Evolutionary conservation across 2,113 vertebrate genomes (phyloP).

Genomic region (Neopipo cinnamomea): DNA sequence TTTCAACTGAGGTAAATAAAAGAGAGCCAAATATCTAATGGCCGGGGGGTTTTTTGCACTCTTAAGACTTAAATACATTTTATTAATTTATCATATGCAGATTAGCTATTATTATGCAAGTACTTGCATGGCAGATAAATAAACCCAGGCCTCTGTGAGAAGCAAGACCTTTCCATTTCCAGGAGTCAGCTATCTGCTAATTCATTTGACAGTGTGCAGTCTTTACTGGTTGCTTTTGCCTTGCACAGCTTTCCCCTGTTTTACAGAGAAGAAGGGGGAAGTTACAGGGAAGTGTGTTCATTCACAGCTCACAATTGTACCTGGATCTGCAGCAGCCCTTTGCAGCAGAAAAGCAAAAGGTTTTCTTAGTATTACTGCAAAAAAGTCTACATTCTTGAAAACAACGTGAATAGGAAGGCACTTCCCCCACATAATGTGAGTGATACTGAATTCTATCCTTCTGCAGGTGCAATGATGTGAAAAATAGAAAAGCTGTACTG

Average conservation of each 20-base stretch:
- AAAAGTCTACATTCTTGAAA: background rate
- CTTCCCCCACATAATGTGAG: background rate
- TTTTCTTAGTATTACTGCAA: background rate
- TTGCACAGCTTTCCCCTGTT: background rate
- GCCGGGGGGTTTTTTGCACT: background rate
- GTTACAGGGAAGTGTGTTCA: background rate
- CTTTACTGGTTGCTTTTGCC: background rate
- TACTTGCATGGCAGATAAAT: background rate
- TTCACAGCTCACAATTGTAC: background rate
- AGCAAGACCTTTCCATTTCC: background rate
- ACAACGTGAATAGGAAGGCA: background rate
- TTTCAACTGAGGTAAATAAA: background rate
- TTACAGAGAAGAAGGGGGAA: background rate
- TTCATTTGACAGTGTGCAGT: background rate
- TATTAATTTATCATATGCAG: slow-evolving; percentile 7
- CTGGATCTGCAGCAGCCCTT: background rate
- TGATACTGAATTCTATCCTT: background rate
- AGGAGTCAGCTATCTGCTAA: slow-evolving; percentile 24
- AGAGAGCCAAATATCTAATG: background rate
- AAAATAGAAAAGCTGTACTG: slow-evolving; percentile 50
- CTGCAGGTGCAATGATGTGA: slow-evolving; percentile 40
- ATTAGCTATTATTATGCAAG: slow-evolving; percentile 24
- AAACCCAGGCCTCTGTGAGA: background rate
- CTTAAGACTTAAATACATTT: background rate
- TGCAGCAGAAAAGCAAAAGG: background rate